Evolutionary conservation across 2,797 vertebrate species (phyloP), one percentile per base, ranked within the genome.

Genomic region (Anguilla megastoma): DNA sequence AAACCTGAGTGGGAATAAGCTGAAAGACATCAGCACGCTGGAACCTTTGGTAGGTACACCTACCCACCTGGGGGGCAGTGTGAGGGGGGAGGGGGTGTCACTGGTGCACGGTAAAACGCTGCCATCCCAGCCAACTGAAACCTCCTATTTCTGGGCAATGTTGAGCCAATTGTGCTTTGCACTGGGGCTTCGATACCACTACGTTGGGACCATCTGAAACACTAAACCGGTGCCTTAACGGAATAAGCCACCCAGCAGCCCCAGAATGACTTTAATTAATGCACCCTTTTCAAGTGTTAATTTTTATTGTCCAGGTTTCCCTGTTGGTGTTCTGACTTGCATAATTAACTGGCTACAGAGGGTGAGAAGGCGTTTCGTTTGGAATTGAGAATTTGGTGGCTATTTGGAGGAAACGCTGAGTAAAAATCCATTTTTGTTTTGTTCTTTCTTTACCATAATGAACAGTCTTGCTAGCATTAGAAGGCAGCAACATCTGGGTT

Each of bases 21-120:
- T 98, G 95, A 98, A 98, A 95, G 97, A 98, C 93, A 97, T 98
- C 95, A 97, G 97, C 94, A 98, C 97, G 18, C 96, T 98, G 96
- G 97, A 98, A 92, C 98, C 98, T 6, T 96, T 98, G 97, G 98
- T 98, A 95, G 90, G 96, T 93, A n/a, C 41, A 45, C 18, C 33
- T 8, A n/a, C 18, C 58, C 63, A 50, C 45, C 36, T 14, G 27
- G 0, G 54, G 3, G 16, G 16, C 0, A 21, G 30, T 1, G 14
- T 18, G 56, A 0, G 56, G 2, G 56, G 10, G 56, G 10, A 21
- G 18, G 16, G 18, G 58, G 8, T 18, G 16, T 18, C 58, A 24
- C 21, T 18, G 16, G 60, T 63, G 21, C 5, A 18, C 6, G 60
- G 27, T 27, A 5, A 2, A 8, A 12, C n/a, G 24, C n/a, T 74